Evolutionary conservation across 2,888 invertebrate species (phyloP), one percentile per base, ranked within the genome.

Genomic region (Ophonus ardosiacus): DNA sequence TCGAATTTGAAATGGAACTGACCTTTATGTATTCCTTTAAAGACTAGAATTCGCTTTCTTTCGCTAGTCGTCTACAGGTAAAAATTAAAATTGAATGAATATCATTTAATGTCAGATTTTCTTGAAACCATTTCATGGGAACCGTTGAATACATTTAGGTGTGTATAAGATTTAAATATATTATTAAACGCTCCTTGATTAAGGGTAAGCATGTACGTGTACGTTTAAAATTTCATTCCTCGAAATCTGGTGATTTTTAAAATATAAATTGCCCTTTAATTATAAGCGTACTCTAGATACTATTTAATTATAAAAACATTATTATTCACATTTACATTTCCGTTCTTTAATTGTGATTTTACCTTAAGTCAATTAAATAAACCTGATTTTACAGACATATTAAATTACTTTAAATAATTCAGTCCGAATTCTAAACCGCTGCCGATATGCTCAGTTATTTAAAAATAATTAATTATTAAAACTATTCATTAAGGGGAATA

Each of bases 251-350:
- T 2, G 43, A 10, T 51, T 51, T 31, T 51, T 13, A 51, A 51
- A 51, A 51, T 51, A 51, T 51, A 51, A 51, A 51, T 51, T 51
- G 43, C 43, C 43, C 43, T 51, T 51, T 51, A 51, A 51, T 51
- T 51, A 51, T 51, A 51, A 51, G 43, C 43, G 8, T 13, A 10
- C 8, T 51, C 10, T 13, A 51, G 43, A 31, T 4, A 51, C 21
- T 63, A 21, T 63, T 63, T 63, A 63, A 63, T 63, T 63, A 63
- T 63, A 24, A 24, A 63, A 63, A 63, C 21, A 63, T 63, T 63
- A 63, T 63, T 63, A 63, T 63, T 24, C 63, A 63, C 63, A 63
- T 63, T 63, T 63, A 63, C 63, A 21, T 63, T 63, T 63, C 63
- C 63, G 63, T 63, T 63, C 63, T 63, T 63, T 63, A 63, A 63